Percentiles rank a stretch among this genome's conserved stretches.
These are phyloP conservation scores for Peromyscus maniculatus DNA, from an alignment of 2,113 vertebrate species.

Conservation along the genomic window DNA sequence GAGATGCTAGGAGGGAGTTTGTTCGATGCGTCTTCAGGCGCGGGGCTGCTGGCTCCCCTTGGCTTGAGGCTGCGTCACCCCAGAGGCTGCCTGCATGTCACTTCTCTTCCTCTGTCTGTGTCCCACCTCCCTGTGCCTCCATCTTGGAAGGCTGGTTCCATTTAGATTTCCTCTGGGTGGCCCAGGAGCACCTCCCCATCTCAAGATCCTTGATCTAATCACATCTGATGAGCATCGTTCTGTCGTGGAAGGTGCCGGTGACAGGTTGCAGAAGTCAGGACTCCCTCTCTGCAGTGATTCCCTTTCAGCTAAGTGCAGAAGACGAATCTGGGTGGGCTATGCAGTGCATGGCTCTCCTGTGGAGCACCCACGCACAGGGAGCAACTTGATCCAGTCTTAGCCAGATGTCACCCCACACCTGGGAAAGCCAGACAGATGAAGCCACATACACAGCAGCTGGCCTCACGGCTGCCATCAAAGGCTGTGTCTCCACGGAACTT, in stretches of 20 bases:
- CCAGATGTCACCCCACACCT: neutral
- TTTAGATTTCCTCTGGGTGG: neutral
- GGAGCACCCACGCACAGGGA: too few relatives aligned
- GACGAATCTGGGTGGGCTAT: neutral
- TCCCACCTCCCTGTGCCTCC: neutral
- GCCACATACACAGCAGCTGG: accelerated
- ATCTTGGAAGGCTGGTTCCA: neutral
- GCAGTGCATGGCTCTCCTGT: accelerated
- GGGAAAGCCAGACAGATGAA: neutral
- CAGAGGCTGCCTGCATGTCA: neutral
- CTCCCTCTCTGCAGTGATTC: neutral
- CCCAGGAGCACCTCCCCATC: neutral
- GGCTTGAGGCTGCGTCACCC: neutral
- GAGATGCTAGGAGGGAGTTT: neutral
- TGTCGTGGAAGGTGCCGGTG: neutral
- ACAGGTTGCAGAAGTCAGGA: neutral
- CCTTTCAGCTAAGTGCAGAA: neutral
- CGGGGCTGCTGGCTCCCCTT: neutral
- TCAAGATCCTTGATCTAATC: neutral
- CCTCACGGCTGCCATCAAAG: neutral
- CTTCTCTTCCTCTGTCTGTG: neutral
- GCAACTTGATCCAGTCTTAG: too few relatives aligned
- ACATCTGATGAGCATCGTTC: neutral
- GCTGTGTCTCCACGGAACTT: neutral
- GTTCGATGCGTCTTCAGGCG: neutral